phyloP scores from a whole-genome alignment of 2,797 vertebrate species.

The Crocodylus rhombifer region DNA sequence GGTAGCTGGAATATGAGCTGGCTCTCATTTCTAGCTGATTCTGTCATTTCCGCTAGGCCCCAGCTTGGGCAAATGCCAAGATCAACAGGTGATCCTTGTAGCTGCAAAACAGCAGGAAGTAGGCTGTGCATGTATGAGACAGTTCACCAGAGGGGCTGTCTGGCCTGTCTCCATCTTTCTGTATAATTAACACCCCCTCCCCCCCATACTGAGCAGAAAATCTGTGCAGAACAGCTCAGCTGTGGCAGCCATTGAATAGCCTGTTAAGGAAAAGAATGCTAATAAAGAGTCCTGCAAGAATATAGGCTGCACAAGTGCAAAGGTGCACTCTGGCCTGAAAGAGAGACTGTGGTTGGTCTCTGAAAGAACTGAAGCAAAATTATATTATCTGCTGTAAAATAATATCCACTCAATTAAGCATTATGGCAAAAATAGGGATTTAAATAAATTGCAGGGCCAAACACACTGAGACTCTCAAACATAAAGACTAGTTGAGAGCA shows the following conservation, averaged over 20 bases:
- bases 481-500: not conserved
- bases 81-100: conserved; percentile 94
- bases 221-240: conserved; percentile 78
- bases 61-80: conserved; percentile 85
- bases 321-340: not conserved
- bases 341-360: not conserved
- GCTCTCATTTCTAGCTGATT: conserved; percentile 88
- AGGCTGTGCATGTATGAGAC: conserved; percentile 81
- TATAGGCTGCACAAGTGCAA: not conserved
- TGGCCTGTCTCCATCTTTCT: conserved; percentile 81
- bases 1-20: conserved; percentile 80
- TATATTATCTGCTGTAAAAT: conserved; percentile 27
- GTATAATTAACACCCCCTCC: conserved; percentile 77
- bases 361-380: not conserved
- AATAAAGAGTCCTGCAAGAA: conserved; percentile 64
- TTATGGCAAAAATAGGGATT: not conserved
- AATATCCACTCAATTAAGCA: not conserved
- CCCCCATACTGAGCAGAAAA: conserved; percentile 73
- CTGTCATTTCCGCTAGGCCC: conserved; percentile 90
- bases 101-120: conserved; percentile 88
- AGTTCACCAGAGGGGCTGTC: conserved; percentile 84
- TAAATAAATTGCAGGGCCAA: not conserved
- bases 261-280: conserved; percentile 50
- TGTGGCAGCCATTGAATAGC: conserved; percentile 39
- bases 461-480: not conserved